Evolutionary conservation across 23 tunicate genomes (phyloP).

Genomic region (Ciona savignyi): DNA sequence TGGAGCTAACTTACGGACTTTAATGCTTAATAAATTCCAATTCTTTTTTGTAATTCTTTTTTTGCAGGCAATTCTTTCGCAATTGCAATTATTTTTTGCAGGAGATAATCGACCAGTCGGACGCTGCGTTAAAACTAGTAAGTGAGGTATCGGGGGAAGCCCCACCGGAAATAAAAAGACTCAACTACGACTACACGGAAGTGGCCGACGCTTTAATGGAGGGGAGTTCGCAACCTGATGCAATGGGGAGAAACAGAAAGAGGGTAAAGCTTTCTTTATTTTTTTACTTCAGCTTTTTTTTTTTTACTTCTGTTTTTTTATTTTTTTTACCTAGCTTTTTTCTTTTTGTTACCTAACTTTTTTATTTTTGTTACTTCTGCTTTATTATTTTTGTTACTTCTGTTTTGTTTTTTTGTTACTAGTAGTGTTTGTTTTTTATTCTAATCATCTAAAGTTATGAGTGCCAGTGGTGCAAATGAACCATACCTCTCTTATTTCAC

Average conservation of each 20-base stretch:
- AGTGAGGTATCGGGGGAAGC: constrained; percentile 17
- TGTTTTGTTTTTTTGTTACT: too few species aligned
- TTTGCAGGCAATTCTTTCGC: not conserved
- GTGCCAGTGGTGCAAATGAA: too few species aligned
- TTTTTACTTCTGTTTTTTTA: too few species aligned
- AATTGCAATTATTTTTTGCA: constrained; percentile 7
- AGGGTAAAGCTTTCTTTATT: constrained; percentile 26
- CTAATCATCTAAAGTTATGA: too few species aligned
- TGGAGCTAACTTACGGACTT: too few species aligned
- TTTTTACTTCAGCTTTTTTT: too few species aligned
- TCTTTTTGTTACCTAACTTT: not conserved
- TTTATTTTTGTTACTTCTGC: too few species aligned
- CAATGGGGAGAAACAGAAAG: constrained; percentile 30
- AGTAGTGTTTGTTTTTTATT: too few species aligned
- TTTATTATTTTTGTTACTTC: too few species aligned
- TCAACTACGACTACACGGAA: constrained; percentile 31
- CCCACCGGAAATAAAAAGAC: constrained; percentile 3
- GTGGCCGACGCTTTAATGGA: constrained; percentile 44
- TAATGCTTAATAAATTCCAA: too few species aligned
- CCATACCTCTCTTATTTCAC: too few species aligned
- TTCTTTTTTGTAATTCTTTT: too few species aligned
- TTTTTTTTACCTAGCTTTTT: not conserved
- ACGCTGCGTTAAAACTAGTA: constrained; percentile 35
- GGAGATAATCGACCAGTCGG: constrained; percentile 77
- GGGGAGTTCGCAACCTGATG: constrained; percentile 7